phyloP scores from a whole-genome alignment of 2,888 invertebrate species.

The Anorthoa munda region DNA sequence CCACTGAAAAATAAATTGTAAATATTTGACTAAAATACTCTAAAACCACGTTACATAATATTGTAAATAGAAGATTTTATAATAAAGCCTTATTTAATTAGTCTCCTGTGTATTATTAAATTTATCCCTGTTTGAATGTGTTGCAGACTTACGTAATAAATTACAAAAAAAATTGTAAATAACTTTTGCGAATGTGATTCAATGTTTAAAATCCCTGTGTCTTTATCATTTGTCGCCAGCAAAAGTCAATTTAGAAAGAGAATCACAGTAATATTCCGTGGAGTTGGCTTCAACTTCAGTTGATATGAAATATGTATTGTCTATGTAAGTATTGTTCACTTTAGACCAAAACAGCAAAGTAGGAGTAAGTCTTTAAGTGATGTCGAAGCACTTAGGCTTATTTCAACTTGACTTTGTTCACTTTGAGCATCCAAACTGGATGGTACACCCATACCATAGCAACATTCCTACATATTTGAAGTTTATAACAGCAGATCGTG shows the following conservation, averaged over 20 bases:
- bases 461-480: background rate
- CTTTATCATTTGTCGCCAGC: background rate
- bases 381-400: constrained; percentile 42
- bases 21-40: constrained; percentile 53
- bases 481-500: background rate
- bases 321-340: constrained; percentile 5
- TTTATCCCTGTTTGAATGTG: background rate
- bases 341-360: constrained; percentile 17
- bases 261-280: background rate
- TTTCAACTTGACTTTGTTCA: constrained; percentile 13
- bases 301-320: background rate
- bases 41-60: constrained; percentile 41
- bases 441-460: background rate
- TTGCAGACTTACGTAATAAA: background rate
- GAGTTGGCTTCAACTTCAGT: background rate
- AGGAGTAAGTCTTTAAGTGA: constrained; percentile 15
- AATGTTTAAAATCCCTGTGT: background rate
- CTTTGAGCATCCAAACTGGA: constrained; percentile 9
- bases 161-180: background rate
- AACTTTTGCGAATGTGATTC: constrained; percentile 7
- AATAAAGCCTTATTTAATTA: constrained; percentile 73
- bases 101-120: constrained; percentile 29
- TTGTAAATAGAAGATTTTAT: constrained; percentile 66
- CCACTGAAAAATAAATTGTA: constrained; percentile 53
- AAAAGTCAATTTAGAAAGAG: background rate